Evolutionary conservation across 2,888 invertebrate species (phyloP), one percentile per base, ranked within the genome.

Genomic region (Leptinotarsa tumamoca): DNA sequence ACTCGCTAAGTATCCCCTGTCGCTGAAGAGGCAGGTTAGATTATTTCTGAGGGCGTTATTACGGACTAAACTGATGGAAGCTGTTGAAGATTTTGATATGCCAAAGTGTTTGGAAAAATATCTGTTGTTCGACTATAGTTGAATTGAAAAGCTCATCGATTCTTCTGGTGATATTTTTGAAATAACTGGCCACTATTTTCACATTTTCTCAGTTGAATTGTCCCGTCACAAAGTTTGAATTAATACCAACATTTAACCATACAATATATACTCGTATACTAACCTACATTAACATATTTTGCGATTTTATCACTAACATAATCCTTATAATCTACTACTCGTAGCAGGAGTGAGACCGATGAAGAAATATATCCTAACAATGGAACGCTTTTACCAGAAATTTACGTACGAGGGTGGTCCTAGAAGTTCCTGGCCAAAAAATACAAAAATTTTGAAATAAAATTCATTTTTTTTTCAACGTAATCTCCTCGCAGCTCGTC

Each of bases 41-140:
- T 75, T 85, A 15, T 83, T 79, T 68, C 56, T 88, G 72, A 82
- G 87, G 73, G 84, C 80, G 76, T 23, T 79, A 1, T 90, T 93
- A 73, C 93, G 93, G 0, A 90, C 90, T 7, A 89, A 90, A 51
- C 85, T 94, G 4, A 89, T 92, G 0, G 89, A 91, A 67, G 86
- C 91, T 10, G 92, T 92, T 0, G 88, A 90, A 21, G 89, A 90
- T 52, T 89, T 94, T 50, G 93, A 93, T 67, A 84, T 95, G 50
- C 95, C 95, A 0, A 90, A 88, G 75, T 91, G 91, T 67, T 89
- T 95, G 69, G 92, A 92, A 78, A 91, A 92, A 80, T 95, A 94
- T 83, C 88, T 95, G 56, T 89, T 93, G 69, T 95, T 93, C 85
- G 93, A 95, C 80, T 93, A 90, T 81, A 89, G 90, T 84, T 91